Percentiles rank a stretch among this genome's conserved stretches.
Conservation (phyloP, 2,888 invertebrate genomes). For the Doris montereyensis region DNA sequence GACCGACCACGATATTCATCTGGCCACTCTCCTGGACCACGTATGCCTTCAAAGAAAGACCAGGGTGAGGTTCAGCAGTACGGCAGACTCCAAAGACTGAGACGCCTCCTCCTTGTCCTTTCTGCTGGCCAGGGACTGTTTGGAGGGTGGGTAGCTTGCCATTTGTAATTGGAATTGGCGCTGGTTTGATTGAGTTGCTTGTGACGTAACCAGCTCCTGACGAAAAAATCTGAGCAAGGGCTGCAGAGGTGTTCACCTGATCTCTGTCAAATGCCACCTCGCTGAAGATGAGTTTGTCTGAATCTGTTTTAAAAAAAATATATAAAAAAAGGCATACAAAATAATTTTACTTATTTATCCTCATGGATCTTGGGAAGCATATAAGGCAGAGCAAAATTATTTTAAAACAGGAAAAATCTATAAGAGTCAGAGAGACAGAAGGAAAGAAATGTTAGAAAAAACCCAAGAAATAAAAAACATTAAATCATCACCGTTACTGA, state of each 20-base stretch:
- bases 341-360: too few relatives aligned
- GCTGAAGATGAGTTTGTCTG: conserved; percentile 59
- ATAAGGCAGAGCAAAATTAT: too few relatives aligned
- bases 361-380: too few relatives aligned
- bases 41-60: conserved; percentile 73
- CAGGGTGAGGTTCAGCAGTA: conserved; percentile 63
- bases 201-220: conserved; percentile 52
- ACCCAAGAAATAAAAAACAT: too few relatives aligned
- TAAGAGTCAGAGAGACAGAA: too few relatives aligned
- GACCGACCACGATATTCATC: conserved; percentile 79
- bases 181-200: too few relatives aligned
- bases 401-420: too few relatives aligned
- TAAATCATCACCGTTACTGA: too few relatives aligned
- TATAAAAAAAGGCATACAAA: too few relatives aligned
- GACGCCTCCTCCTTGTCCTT: too few relatives aligned
- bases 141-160: conserved; percentile 40
- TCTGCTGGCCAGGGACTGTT: too few relatives aligned
- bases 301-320: conserved; percentile 41
- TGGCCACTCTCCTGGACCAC: conserved; percentile 76
- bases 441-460: too few relatives aligned
- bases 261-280: conserved; percentile 66
- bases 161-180: neutral
- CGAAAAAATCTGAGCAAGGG: conserved; percentile 71
- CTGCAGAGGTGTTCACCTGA: conserved; percentile 66
- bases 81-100: conserved; percentile 48